phyloP scores from a whole-genome alignment of 2,888 invertebrate genomes.

The Crematogaster levior region DNA sequence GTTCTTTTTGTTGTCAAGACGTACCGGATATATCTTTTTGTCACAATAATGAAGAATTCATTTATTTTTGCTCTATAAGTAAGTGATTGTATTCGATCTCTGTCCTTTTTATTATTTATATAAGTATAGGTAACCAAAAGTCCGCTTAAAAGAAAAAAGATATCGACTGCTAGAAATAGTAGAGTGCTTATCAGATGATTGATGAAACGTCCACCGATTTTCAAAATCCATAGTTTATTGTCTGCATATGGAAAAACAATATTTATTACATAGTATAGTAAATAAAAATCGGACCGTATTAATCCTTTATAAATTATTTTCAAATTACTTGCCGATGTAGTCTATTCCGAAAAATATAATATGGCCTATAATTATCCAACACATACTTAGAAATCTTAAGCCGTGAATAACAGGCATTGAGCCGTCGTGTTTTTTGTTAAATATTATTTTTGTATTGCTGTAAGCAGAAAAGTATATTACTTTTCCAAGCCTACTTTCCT shows the following conservation, averaged over 20 bases:
- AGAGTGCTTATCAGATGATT: conserved; percentile 85
- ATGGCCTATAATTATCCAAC: conserved; percentile 87
- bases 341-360: conserved; percentile 84
- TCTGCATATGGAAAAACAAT: conserved; percentile 71
- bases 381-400: conserved; percentile 87
- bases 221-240: conserved; percentile 82
- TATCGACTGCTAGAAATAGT: conserved; percentile 86
- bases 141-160: conserved; percentile 85
- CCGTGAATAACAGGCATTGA: conserved; percentile 86
- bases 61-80: conserved; percentile 59
- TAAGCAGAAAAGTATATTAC: conserved; percentile 86
- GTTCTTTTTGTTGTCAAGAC: not conserved
- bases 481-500: conserved; percentile 71
- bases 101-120: conserved; percentile 66
- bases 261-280: not conserved
- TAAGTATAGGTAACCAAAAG: conserved; percentile 80
- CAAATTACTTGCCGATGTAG: conserved; percentile 78
- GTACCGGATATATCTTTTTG: conserved; percentile 85
- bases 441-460: conserved; percentile 85
- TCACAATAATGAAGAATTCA: conserved; percentile 73
- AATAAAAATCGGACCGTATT: not conserved
- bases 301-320: not conserved
- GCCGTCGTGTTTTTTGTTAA: conserved; percentile 82
- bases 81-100: conserved; percentile 62
- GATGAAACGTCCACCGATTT: conserved; percentile 80